These are phyloP conservation scores for Drosophila rellima DNA, from an alignment of 2,888 invertebrate species.

Conservation along the genomic window DNA sequence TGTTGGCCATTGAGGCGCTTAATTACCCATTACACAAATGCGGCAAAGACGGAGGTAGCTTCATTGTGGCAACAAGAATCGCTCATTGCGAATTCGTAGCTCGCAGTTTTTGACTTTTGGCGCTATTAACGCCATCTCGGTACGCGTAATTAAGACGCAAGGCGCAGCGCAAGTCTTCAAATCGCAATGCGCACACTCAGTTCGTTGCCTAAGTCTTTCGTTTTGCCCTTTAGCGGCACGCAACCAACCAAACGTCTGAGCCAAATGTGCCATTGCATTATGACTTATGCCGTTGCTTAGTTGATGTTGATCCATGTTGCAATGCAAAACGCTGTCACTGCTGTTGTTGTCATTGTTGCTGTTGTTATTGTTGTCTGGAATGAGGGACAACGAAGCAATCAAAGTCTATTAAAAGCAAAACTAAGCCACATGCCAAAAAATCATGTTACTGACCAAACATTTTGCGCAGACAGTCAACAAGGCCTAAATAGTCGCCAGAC, in stretches of 20 bases:
- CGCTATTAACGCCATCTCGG: constrained; percentile 61
- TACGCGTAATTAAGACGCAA: constrained; percentile 71
- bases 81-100: constrained; percentile 39
- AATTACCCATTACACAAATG: constrained; percentile 81
- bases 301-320: constrained; percentile 58
- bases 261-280: constrained; percentile 75
- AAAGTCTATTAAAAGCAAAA: constrained; percentile 78
- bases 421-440: constrained; percentile 77
- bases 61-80: constrained; percentile 62
- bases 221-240: constrained; percentile 64
- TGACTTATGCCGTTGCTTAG: constrained; percentile 54
- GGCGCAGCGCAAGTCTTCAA: constrained; percentile 32
- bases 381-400: constrained; percentile 64
- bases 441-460: constrained; percentile 66
- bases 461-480: constrained; percentile 24
- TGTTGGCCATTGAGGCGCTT: constrained; percentile 64
- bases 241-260: constrained; percentile 36
- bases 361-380: constrained; percentile 30
- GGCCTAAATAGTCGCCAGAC: constrained; percentile 39
- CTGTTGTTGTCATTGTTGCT: constrained; percentile 16
- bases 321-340: constrained; percentile 74
- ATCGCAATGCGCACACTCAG: constrained; percentile 26
- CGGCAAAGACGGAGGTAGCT: constrained; percentile 31
- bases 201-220: constrained; percentile 75
- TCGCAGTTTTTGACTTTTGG: constrained; percentile 50